Percentiles rank a stretch among this genome's conserved stretches.
phyloP scores from a whole-genome alignment of 1,140 invertebrate species.

The Mya arenaria region DNA sequence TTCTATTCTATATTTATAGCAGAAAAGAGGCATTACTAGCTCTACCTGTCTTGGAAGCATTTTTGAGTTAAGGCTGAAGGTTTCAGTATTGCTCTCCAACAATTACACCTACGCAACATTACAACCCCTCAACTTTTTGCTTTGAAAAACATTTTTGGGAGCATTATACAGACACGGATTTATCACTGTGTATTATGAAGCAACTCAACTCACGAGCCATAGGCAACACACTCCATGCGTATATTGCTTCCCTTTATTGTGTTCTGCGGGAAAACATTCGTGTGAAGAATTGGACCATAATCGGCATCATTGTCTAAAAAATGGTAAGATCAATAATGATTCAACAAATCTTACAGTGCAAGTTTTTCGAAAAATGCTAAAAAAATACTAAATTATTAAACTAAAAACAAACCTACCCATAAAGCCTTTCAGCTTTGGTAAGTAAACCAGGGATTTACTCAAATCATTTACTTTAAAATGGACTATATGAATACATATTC shows the following conservation, averaged over 20 bases:
- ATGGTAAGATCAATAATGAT: too few relatives aligned
- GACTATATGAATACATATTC: too few relatives aligned
- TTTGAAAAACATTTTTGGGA: background rate
- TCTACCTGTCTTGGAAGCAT: background rate
- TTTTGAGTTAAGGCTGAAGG: background rate
- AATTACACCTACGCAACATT: background rate
- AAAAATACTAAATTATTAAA: too few relatives aligned
- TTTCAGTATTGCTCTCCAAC: background rate
- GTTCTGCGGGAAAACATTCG: constrained; percentile 18
- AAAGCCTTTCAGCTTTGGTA: too few relatives aligned
- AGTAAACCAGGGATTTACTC: too few relatives aligned
- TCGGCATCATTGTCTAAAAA: constrained; percentile 18
- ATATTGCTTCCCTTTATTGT: background rate
- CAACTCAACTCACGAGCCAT: constrained; percentile 18
- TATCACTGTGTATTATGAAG: background rate
- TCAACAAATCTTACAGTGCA: too few relatives aligned
- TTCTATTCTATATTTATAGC: background rate
- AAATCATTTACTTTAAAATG: too few relatives aligned
- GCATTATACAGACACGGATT: background rate
- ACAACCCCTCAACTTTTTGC: background rate
- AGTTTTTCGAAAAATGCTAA: too few relatives aligned
- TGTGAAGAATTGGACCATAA: constrained; percentile 45
- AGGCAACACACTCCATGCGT: constrained; percentile 42
- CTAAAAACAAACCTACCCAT: too few relatives aligned
- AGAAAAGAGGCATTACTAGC: background rate